Conservation (phyloP, 1,140 invertebrate genomes). For the Rhizoglyphus robini region DNA sequence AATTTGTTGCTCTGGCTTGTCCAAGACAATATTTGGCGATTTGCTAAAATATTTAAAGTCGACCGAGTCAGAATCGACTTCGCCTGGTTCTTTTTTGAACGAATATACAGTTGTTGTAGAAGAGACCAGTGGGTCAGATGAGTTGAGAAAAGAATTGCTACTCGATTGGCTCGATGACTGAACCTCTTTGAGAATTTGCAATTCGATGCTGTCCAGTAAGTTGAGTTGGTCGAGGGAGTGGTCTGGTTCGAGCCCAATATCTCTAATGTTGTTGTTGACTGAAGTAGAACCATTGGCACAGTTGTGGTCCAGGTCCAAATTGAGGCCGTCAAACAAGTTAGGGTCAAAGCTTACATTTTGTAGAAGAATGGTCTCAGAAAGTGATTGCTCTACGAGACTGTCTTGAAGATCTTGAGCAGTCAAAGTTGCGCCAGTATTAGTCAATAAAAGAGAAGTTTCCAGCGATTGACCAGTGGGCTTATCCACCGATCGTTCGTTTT, state of each 20-base stretch:
- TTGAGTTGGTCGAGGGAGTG: neutral
- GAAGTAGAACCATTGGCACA: neutral
- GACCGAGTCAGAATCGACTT: neutral
- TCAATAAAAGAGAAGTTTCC: too few species aligned
- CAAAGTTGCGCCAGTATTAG: too few species aligned
- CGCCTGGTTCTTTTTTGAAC: neutral
- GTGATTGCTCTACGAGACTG: neutral
- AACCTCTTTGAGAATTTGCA: neutral
- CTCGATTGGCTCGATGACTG: neutral
- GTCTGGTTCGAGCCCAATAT: neutral
- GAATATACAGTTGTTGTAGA: neutral
- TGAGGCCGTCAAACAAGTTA: slow-evolving; percentile 4
- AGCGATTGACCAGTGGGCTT: neutral
- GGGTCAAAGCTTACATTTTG: slow-evolving; percentile 10
- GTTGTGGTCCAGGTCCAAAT: neutral
- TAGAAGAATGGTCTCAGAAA: neutral
- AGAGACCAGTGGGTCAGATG: slow-evolving; percentile 5
- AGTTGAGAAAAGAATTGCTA: neutral
- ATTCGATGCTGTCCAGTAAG: neutral
- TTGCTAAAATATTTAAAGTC: neutral
- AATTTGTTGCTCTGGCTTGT: too few species aligned
- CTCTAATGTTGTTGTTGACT: neutral
- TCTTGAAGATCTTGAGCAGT: neutral
- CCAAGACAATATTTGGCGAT: neutral
- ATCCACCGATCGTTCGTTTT: too few species aligned